These are phyloP conservation scores for Dendrocopos noguchii DNA, from an alignment of 2,113 vertebrate genomes.

Conservation along the genomic window DNA sequence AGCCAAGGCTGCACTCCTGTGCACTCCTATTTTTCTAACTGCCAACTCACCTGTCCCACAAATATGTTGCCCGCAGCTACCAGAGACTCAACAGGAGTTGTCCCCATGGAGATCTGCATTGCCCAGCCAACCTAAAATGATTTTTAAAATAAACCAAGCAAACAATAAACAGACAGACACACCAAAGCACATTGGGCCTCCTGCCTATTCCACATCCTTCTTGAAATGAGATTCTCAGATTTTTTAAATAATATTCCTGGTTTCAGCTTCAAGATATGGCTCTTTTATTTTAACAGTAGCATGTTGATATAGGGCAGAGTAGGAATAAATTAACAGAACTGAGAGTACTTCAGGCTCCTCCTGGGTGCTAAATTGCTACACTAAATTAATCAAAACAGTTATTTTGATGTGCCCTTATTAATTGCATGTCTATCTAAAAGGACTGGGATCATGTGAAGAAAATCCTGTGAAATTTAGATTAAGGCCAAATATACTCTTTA, in stretches of 20 bases:
- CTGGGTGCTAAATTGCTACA: background rate
- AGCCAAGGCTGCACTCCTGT: background rate
- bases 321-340: background rate
- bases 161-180: too few relatives aligned
- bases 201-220: background rate
- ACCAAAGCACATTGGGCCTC: background rate
- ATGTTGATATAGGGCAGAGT: background rate
- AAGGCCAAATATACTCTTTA: background rate
- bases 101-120: conserved; percentile 85
- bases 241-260: background rate
- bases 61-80: conserved; percentile 90
- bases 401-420: background rate
- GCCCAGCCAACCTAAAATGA: conserved; percentile 84
- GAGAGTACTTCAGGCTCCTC: background rate
- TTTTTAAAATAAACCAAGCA: background rate
- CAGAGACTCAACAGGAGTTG: conserved; percentile 85
- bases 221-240: background rate
- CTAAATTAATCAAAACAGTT: background rate
- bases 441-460: background rate
- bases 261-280: background rate
- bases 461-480: background rate
- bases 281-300: background rate
- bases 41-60: conserved; percentile 82
- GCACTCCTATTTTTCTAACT: background rate
- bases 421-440: background rate